Evolutionary conservation across 2,113 vertebrate species (phyloP).

Genomic region (Callaeas wilsoni): DNA sequence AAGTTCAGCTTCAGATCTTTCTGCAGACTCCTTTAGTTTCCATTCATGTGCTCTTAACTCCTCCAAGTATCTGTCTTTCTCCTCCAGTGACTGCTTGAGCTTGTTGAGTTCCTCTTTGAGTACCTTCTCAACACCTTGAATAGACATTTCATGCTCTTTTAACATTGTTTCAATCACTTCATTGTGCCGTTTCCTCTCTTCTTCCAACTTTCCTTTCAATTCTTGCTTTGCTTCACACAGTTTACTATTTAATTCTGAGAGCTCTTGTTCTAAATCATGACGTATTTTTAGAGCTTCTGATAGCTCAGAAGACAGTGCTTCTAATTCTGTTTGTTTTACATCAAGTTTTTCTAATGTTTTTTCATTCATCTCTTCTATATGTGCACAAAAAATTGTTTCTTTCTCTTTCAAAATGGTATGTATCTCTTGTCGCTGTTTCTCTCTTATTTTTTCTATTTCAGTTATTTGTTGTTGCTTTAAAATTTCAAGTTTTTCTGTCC

Average conservation of each 20-base stretch:
- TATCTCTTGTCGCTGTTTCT: constrained; percentile 74
- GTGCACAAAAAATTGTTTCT: constrained; percentile 80
- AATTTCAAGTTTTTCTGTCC: constrained; percentile 66
- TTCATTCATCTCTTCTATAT: constrained; percentile 91
- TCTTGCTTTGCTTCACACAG: constrained; percentile 63
- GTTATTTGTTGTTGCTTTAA: constrained; percentile 72
- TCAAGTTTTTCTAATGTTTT: constrained; percentile 89
- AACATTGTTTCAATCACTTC: constrained; percentile 72
- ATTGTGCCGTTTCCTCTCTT: constrained; percentile 73
- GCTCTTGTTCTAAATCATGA: constrained; percentile 76
- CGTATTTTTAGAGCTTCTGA: constrained; percentile 76
- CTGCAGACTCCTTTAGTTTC: constrained; percentile 68
- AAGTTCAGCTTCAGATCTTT: constrained; percentile 69
- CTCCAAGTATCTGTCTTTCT: constrained; percentile 78
- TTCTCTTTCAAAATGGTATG: constrained; percentile 81
- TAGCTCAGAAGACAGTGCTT: constrained; percentile 83
- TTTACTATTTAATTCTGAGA: constrained; percentile 64
- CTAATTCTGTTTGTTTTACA: constrained; percentile 86
- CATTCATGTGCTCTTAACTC: constrained; percentile 66
- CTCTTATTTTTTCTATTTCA: constrained; percentile 75
- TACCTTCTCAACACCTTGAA: constrained; percentile 76
- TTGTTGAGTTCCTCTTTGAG: constrained; percentile 82
- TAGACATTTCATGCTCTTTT: constrained; percentile 74
- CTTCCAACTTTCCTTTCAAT: constrained; percentile 73
- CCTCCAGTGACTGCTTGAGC: constrained; percentile 76